A percentile compares a stretch with the other conserved stretches of the same genome.
These are phyloP conservation scores for Panulirus ornatus DNA, from an alignment of 1,140 invertebrate species.

Conservation along the genomic window DNA sequence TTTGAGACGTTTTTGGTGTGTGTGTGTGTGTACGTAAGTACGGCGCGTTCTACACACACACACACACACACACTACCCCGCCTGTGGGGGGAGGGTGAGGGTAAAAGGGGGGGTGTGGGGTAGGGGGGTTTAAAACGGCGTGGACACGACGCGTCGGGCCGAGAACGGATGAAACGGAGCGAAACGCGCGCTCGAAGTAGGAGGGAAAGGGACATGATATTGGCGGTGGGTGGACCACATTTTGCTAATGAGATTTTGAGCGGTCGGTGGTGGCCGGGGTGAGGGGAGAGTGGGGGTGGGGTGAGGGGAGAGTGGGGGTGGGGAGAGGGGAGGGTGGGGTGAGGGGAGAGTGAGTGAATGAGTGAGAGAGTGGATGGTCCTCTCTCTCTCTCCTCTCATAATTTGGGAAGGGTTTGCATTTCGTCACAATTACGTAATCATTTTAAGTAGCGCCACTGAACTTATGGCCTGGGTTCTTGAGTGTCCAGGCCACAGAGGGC, in stretches of 20 bases:
- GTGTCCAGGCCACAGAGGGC: not conserved
- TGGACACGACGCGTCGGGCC: not conserved
- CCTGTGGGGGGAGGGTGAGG: not conserved
- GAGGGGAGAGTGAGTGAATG: too few species aligned
- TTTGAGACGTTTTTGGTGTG: not conserved
- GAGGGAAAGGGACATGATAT: conserved; percentile 9
- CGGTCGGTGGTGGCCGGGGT: too few species aligned
- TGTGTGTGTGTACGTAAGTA: not conserved
- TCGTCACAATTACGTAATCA: conserved; percentile 68
- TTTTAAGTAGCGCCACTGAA: conserved; percentile 48
- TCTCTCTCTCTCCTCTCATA: conserved; percentile 41
- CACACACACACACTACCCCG: too few species aligned
- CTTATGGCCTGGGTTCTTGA: conserved; percentile 10
- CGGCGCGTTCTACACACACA: not conserved
- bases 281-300: too few species aligned
- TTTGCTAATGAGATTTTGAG: conserved; percentile 71
- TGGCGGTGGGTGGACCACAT: conserved; percentile 57
- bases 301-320: too few species aligned
- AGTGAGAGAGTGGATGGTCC: conserved; percentile 41
- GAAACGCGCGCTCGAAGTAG: not conserved
- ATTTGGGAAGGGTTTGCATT: conserved; percentile 60
- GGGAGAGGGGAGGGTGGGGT: not conserved
- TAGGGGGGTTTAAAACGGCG: not conserved
- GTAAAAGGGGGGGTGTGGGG: not conserved
- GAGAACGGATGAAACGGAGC: not conserved